These are phyloP conservation scores for Gymnodraco acuticeps DNA, from an alignment of 2,797 vertebrate species.

Conservation along the genomic window DNA sequence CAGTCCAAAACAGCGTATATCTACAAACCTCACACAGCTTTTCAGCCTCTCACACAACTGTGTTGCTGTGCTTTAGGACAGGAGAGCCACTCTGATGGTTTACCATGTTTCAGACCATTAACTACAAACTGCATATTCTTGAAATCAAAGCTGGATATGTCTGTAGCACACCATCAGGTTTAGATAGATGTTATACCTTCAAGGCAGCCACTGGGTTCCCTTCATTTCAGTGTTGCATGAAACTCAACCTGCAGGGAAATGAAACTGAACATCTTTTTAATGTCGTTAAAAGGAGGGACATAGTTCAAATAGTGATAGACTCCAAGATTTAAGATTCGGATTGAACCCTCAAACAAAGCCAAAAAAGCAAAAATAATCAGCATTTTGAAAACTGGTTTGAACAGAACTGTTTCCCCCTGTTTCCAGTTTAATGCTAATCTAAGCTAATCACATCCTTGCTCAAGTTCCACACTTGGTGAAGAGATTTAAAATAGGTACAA, in stretches of 20 bases:
- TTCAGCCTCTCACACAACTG: background rate
- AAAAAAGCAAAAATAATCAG: no score
- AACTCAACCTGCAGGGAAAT: constrained; percentile 6
- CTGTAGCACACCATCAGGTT: background rate
- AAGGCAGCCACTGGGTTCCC: constrained; percentile 2
- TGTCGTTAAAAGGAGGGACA: background rate
- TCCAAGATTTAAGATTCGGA: no score
- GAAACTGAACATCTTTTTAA: background rate
- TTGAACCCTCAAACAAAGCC: no score
- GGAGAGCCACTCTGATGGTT: constrained; percentile 13
- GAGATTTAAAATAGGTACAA: background rate
- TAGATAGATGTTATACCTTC: constrained; percentile 5
- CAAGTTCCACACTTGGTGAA: background rate
- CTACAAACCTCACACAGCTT: background rate
- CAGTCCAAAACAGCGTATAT: constrained; percentile 21
- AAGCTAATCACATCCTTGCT: no score
- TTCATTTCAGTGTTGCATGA: constrained; percentile 5
- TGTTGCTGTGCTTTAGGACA: constrained; percentile 1
- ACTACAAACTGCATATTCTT: background rate
- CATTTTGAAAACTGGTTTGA: background rate
- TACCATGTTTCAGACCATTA: constrained; percentile 11
- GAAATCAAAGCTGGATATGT: background rate
- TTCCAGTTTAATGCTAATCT: no score
- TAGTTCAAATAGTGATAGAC: no score
- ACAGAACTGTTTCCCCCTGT: background rate